These are phyloP conservation scores for Sylvietta virens DNA, from an alignment of 2,113 vertebrate genomes.

Conservation along the genomic window DNA sequence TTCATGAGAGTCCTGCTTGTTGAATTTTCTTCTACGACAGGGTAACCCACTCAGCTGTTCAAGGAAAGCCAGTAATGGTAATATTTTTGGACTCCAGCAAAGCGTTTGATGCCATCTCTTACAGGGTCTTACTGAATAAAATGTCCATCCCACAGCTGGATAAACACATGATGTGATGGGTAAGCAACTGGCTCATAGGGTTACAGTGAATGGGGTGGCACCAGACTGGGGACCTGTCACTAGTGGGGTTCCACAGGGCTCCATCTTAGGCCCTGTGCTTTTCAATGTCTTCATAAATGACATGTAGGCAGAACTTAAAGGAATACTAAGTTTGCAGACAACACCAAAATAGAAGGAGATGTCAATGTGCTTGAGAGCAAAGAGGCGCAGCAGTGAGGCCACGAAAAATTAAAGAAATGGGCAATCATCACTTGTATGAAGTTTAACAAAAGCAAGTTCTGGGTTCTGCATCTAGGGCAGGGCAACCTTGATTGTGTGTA, in stretches of 20 bases:
- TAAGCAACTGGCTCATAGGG: too few species aligned
- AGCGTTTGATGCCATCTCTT: background rate
- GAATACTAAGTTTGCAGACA: background rate
- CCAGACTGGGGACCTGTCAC: background rate
- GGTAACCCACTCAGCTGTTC: background rate
- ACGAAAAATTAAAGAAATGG: background rate
- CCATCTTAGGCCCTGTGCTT: background rate
- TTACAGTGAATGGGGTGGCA: background rate
- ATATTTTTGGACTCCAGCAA: background rate
- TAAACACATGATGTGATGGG: background rate
- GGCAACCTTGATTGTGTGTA: background rate
- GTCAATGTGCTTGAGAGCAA: background rate
- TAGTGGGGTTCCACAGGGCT: background rate
- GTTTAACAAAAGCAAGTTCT: background rate
- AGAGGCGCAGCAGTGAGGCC: background rate
- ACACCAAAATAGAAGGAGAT: background rate
- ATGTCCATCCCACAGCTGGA: background rate
- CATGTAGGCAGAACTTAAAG: background rate
- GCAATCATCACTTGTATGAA: background rate
- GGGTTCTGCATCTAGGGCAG: fast-evolving
- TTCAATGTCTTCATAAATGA: background rate
- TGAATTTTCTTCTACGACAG: background rate
- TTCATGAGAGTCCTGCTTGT: background rate
- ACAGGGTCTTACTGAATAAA: background rate
- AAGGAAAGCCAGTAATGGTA: background rate